A percentile compares a stretch with the other conserved stretches of the same genome.
Conservation (phyloP, 2,797 vertebrate genomes). For the Florisuga fusca region DNA sequence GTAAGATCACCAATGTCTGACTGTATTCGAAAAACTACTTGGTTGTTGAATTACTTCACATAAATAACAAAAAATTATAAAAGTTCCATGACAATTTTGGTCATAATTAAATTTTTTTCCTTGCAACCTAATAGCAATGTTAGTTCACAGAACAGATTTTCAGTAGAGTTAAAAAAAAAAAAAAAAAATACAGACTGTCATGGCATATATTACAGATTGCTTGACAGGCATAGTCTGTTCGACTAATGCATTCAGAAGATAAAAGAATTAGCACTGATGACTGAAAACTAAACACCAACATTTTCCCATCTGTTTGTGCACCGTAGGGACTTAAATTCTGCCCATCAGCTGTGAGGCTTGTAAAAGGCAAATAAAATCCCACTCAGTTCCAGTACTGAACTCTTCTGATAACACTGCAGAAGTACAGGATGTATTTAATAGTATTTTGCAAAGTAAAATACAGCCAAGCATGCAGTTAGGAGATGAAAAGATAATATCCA, state of each 20-base stretch:
- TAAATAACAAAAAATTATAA: neutral
- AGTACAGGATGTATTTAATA: neutral
- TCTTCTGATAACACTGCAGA: neutral
- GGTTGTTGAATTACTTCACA: neutral
- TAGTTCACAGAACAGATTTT: neutral
- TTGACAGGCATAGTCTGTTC: slow-evolving; percentile 28
- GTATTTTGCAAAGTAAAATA: neutral
- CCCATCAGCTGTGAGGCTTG: slow-evolving; percentile 4
- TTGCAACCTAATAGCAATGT: neutral
- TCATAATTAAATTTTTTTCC: neutral
- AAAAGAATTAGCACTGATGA: slow-evolving; percentile 52
- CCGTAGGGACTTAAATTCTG: neutral
- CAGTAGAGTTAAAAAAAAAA: neutral
- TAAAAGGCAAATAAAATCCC: slow-evolving; percentile 31
- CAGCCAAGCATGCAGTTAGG: neutral
- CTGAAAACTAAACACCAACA: slow-evolving; percentile 10
- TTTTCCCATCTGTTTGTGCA: slow-evolving; percentile 39
- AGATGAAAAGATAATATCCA: neutral
- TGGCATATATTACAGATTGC: neutral
- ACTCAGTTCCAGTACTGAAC: neutral
- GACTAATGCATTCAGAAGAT: slow-evolving; percentile 34
- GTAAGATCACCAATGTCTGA: neutral
- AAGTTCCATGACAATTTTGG: neutral
- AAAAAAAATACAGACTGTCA: neutral
- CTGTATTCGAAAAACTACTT: neutral